These are phyloP conservation scores for Margaritifera margaritifera DNA, from an alignment of 2,888 invertebrate genomes.

Conservation along the genomic window DNA sequence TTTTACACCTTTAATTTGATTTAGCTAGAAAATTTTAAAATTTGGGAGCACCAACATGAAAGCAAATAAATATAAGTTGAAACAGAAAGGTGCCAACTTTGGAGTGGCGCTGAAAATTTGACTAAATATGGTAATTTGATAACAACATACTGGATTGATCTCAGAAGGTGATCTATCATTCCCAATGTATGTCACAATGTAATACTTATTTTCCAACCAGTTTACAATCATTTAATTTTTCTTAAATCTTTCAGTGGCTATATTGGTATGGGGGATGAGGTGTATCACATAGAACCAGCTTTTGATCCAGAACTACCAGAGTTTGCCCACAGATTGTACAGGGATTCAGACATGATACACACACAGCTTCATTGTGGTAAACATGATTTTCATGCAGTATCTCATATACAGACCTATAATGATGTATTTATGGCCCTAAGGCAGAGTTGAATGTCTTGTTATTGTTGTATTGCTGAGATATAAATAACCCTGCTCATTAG, in stretches of 20 bases:
- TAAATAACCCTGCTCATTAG: no score
- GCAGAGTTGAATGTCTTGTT: no score
- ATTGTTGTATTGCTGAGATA: no score
- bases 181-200: no score
- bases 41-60: no score
- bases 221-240: not conserved
- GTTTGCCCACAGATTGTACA: conserved; percentile 39
- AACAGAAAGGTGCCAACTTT: not conserved
- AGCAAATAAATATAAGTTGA: no score
- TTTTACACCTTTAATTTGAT: no score
- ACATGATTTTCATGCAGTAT: conserved; percentile 2
- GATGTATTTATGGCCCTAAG: no score
- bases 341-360: conserved; percentile 40
- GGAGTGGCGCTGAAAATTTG: not conserved
- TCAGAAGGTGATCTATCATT: not conserved
- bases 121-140: not conserved
- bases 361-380: conserved; percentile 49
- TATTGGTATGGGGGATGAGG: conserved; percentile 44
- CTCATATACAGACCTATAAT: no score
- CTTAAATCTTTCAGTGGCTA: conserved; percentile 53
- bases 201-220: not conserved
- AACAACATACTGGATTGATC: not conserved
- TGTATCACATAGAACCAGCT: conserved; percentile 63
- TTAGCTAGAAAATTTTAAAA: no score
- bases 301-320: conserved; percentile 26